Evolutionary conservation across 2,797 vertebrate genomes (phyloP).

Genomic region (Corythornis leucogaster): DNA sequence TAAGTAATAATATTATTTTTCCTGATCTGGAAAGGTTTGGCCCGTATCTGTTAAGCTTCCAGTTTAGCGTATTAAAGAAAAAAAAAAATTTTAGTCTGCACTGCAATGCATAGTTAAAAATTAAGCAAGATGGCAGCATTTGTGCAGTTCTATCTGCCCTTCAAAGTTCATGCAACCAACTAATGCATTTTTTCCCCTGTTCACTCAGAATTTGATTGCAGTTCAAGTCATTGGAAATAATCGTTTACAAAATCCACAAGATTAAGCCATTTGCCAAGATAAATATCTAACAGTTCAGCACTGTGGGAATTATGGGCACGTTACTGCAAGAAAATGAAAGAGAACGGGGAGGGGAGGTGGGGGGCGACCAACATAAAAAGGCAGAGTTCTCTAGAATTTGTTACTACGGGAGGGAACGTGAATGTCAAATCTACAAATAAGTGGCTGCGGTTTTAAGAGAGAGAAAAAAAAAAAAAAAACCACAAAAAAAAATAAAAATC

Average conservation of each 20-base stretch:
- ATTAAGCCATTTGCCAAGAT: constrained; percentile 81
- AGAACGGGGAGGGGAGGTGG: not conserved
- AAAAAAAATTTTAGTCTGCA: constrained; percentile 70
- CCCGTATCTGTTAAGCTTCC: constrained; percentile 84
- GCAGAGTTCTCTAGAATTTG: constrained; percentile 35
- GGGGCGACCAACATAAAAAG: constrained; percentile 40
- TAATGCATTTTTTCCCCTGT: constrained; percentile 71
- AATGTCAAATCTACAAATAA: constrained; percentile 44
- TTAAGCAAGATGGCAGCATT: constrained; percentile 84
- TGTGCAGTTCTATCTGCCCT: constrained; percentile 82
- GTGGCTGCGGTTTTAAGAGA: constrained; percentile 61
- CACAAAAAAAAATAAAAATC: too few relatives aligned
- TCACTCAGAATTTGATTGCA: constrained; percentile 78
- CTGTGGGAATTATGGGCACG: constrained; percentile 73
- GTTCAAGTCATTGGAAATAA: constrained; percentile 78
- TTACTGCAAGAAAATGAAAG: constrained; percentile 42
- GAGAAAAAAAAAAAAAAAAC: not conserved
- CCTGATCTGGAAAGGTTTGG: constrained; percentile 83
- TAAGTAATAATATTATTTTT: constrained; percentile 80
- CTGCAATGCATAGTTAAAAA: constrained; percentile 86
- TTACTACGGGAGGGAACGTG: constrained; percentile 43
- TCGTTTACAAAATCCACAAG: constrained; percentile 79
- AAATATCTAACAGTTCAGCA: constrained; percentile 79
- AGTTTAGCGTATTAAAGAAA: constrained; percentile 76
- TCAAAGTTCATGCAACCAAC: constrained; percentile 84